Evolutionary conservation across 2,888 invertebrate species (phyloP).

Genomic region (Cephalotes varians): DNA sequence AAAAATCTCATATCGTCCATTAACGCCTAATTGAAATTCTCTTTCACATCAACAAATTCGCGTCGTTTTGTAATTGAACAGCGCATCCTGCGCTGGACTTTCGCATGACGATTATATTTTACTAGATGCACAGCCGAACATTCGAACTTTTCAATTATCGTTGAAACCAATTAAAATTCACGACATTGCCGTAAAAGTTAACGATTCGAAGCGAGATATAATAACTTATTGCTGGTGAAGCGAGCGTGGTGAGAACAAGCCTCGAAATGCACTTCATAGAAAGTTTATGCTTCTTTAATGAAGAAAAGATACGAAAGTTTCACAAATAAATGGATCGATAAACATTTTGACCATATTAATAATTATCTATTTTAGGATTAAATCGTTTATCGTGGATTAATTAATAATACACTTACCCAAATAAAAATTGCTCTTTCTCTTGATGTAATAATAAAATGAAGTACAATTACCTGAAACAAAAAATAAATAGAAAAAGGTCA

Average conservation of each 20-base stretch:
- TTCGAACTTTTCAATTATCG: constrained; percentile 71
- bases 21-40: constrained; percentile 76
- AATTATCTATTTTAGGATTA: background rate
- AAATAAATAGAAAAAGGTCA: constrained; percentile 7
- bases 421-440: background rate
- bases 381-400: background rate
- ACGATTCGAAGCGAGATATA: constrained; percentile 64
- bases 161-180: constrained; percentile 76
- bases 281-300: background rate
- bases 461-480: constrained; percentile 71
- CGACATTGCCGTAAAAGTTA: constrained; percentile 72
- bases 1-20: constrained; percentile 75
- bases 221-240: constrained; percentile 33
- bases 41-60: constrained; percentile 62
- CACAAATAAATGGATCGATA: background rate
- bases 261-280: background rate
- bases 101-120: constrained; percentile 60
- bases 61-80: constrained; percentile 61
- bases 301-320: background rate
- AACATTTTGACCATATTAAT: background rate
- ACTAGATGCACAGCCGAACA: constrained; percentile 4
- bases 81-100: constrained; percentile 46
- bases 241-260: background rate
- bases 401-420: constrained; percentile 31
- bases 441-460: background rate